Base-by-base conservation (phyloP, 2,797 vertebrate genomes). In the Chelidonichthys spinosus region DNA sequence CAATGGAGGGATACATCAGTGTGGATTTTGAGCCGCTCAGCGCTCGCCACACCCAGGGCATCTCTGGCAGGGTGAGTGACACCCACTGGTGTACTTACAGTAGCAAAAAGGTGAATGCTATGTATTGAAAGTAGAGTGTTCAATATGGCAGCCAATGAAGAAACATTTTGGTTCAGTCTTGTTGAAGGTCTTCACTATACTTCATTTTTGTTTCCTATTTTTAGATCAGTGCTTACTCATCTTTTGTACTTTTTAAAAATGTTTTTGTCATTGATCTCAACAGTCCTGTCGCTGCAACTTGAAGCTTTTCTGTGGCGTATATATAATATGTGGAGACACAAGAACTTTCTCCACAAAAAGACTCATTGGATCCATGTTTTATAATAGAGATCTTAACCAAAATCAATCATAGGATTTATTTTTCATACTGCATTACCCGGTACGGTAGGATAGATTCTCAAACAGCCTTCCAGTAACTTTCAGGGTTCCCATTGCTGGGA, bases 21-120 rank as follows among this genome's bases (percentile, higher is more conserved):
- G 98, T 99, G 87, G 98, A 99, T 94, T 99, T 99, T 72, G 97
- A 99, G 87, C 98, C 98, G 1, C 97, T 99, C 81, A 99, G 98
- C 76, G 96, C 98, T 76, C 97, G 97, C 80, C 95, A 94, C 6
- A 94, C 94, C 82, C 97, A 97, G 85, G 99, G 98, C 78, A 99
- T 99, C 93, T 99, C 98, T 55, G 98, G 96, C 92, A 95, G 96
- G 95, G 98, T 99, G 85, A 94, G 97, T 79, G 56, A 59, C 32
- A 47, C 13, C 33, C 39, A 10, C 33, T 47, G 35, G 11, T 40
- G 14, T 15, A 17, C 66, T 74, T 49, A 55, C 53, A 55, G 33
- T 36, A 15, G 3, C 1, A 32, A 2, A 42, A 15, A 50, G n/a
- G n/a, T 11, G 3, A 40, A 33, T 54, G 25, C 25, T 25, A 25